A percentile compares a stretch with the other conserved stretches of the same genome.
Evolutionary conservation across 2,113 vertebrate species (phyloP).

Genomic region (Sakesphorus luctuosus): DNA sequence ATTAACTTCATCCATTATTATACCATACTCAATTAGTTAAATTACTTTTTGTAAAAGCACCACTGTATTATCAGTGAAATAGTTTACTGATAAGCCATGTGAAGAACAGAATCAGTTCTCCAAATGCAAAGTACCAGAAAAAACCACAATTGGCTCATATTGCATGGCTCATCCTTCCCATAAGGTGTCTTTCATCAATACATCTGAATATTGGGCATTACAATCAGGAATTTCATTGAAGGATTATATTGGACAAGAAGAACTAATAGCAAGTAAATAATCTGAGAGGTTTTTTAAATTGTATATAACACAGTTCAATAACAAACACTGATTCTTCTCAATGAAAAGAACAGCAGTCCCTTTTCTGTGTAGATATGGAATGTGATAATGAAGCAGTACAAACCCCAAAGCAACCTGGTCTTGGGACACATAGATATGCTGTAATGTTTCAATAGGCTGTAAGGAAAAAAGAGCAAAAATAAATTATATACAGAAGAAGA

Average conservation of each 20-base stretch:
- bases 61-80: neutral
- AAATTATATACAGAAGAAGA: neutral
- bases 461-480: neutral
- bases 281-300: slow-evolving; percentile 61
- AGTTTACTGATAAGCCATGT: neutral
- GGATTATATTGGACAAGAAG: neutral
- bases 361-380: slow-evolving; percentile 55
- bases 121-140: neutral
- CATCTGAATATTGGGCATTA: neutral
- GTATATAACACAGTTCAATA: slow-evolving; percentile 28
- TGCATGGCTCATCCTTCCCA: neutral
- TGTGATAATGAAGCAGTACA: slow-evolving; percentile 57
- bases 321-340: slow-evolving; percentile 66
- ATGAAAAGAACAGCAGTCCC: slow-evolving; percentile 61
- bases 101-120: neutral
- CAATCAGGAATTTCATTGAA: neutral
- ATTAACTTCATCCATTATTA: neutral
- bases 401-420: slow-evolving; percentile 61
- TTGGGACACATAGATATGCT: slow-evolving; percentile 56
- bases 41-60: neutral
- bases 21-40: neutral
- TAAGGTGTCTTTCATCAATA: neutral
- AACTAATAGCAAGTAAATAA: slow-evolving; percentile 28
- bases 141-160: neutral
- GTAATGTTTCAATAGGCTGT: slow-evolving; percentile 45